Percentiles rank a stretch among this genome's conserved stretches.
phyloP scores from a whole-genome alignment of 2,113 vertebrate species.

The Vanacampus margaritifer region DNA sequence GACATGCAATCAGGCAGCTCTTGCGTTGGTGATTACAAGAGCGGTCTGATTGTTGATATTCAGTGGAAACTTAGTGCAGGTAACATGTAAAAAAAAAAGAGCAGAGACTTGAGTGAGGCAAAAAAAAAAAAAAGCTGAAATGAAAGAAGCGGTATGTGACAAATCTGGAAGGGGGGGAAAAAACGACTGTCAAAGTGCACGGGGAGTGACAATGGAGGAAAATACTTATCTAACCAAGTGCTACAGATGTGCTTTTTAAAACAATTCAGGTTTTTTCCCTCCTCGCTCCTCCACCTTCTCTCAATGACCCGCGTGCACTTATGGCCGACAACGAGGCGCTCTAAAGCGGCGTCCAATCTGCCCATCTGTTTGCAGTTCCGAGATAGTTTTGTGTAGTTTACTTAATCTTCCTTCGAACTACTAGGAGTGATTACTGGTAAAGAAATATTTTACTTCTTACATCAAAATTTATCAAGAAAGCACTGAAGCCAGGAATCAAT shows the following conservation, averaged over 20 bases:
- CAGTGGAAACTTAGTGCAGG: background rate
- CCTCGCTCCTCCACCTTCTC: too few species aligned
- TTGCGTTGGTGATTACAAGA: background rate
- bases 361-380: background rate
- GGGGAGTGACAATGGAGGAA: background rate
- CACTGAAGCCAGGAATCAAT: background rate
- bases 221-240: background rate
- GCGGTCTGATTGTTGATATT: background rate
- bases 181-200: too few species aligned
- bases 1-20: background rate
- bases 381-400: too few species aligned
- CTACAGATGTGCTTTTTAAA: too few species aligned
- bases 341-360: too few species aligned
- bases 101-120: background rate
- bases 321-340: too few species aligned
- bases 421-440: background rate
- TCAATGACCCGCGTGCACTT: too few species aligned
- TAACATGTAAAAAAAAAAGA: background rate
- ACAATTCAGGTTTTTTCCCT: too few species aligned
- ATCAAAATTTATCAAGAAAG: slow-evolving; percentile 4
- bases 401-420: too few species aligned
- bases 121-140: too few species aligned
- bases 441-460: background rate
- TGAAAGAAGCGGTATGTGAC: background rate
- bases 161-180: too few species aligned